Base-by-base conservation (phyloP, 2,888 invertebrate genomes). In the Tribolium freemani region DNA sequence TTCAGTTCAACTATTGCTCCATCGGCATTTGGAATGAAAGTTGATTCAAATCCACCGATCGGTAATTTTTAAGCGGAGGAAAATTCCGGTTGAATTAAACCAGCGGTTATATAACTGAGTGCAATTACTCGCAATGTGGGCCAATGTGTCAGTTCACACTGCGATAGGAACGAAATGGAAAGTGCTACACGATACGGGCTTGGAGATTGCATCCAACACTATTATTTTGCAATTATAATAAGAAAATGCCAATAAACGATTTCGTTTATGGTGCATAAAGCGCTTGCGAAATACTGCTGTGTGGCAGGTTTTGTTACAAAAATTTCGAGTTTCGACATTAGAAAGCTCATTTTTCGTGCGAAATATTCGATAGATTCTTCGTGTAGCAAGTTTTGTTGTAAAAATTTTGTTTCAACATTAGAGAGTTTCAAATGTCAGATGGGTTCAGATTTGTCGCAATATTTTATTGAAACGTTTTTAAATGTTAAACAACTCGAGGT, bases 151-250 rank as follows among this genome's bases (percentile, higher is more conserved):
- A 66, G 73, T 63, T 63, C 63, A 73, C 69, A 57, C 26, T 61
- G 57, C 38, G 48, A 56, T 51, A 69, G 50, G 71, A 73, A 76
- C 72, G 61, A 75, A 74, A 75, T 76, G 73, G 76, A 75, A 76
- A 76, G 76, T 76, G 76, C 73, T 74, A 60, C 46, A 71, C 46
- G 30, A 51, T 56, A 56, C 30, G n/a, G 11, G 44, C 21, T 13
- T 48, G 38, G 31, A 45, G 51, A 53, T 44, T 66, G 66, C 63
- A 63, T 63, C 38, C 54, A 21, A 3, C n/a, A 16, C 66, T 54
- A 54, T 26, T 30, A 53, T 60, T 69, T 69, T 60, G 60, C 69
- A 69, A 68, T 38, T 16, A 48, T 21, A 30, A 50, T 30, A 60
- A 68, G 57, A 68, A 54, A 66, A 46, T 38, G 50, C 9, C 50